Evolutionary conservation across 2,113 vertebrate species (phyloP), one percentile per base, ranked within the genome.

Genomic region (Melozone crissalis): DNA sequence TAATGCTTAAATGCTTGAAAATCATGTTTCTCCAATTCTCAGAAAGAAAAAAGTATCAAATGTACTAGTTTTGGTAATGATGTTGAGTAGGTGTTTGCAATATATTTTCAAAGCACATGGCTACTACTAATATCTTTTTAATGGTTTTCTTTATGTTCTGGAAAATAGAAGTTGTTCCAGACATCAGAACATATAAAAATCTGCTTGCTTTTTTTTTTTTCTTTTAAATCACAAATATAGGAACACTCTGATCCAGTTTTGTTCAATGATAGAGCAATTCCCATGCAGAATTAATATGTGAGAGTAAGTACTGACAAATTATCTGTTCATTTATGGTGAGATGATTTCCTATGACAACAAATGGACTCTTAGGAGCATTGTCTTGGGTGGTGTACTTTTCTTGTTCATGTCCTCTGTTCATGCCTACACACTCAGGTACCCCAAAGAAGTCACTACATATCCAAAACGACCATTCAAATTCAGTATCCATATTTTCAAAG

Each of bases 321-420:
- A 78, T 65, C 24, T 75, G 12, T 35, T 62, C 79, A 24, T 7
- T 87, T 61, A 49, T 22, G 7, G 4, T 66, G 18, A 69, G 3
- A 10, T 37, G 15, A 18, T 15, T 79, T 90, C 9, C 58, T 90
- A 12, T 26, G 22, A 5, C 24, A 68, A 71, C 1, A 52, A 61
- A 63, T 23, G 5, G 7, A n/a, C 3, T 27, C 27, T 68, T 14
- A 31, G 27, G 7, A 80, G 2, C 9, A 68, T 23, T 2, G 0
- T 41, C 41, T 49, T 49, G 62, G 13, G 22, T 41, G 4, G 46
- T 41, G 9, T 11, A 47, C 12, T 71, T 88, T 51, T 63, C 37
- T 71, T 90, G 4, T 49, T 84, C 28, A 3, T 33, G 27, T 68
- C 10, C 11, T 37, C 28, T 69, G 10, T 18, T 68, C 41, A 27